Evolutionary conservation across 2,113 vertebrate genomes (phyloP), one percentile per base, ranked within the genome.

Genomic region (Lophochroa leadbeateri): DNA sequence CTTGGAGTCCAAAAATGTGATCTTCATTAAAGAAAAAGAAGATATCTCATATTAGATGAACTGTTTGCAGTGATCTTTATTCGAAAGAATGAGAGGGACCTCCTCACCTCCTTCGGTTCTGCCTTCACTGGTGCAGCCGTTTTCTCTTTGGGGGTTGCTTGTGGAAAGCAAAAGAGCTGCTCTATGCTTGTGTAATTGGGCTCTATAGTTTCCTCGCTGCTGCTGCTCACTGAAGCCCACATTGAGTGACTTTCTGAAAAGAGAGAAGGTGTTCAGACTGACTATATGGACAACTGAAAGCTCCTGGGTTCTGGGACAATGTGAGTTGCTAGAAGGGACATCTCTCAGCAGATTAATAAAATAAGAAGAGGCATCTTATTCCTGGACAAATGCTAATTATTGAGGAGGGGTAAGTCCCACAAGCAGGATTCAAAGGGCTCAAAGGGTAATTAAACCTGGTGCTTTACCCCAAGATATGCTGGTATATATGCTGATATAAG

Each of bases 1-100:
- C 98, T 99, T 99, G 95, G 99, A 89, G 82, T 99, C 99, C 79
- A 99, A 98, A 94, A 99, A 99, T 21, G 99, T 98, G 97, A 99
- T 98, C 99, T 99, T 97, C 97, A 92, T 96, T 79, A 90, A 93
- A 88, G 79, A 95, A 96, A 97, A 91, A 96, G 82, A 94, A 94
- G 88, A 96, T 94, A 95, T 57, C 89, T 90, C 15, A 2, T 69
- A 75, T 97, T 94, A 97, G 94, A 96, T 60, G 84, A 95, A 90
- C 89, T 80, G 84, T 90, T 76, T 81, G 92, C 70, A 72, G 82
- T 41, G 67, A 83, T 74, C 57, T 88, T 67, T 93, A 79, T 53
- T 33, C 0, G 1, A 80, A 82, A 93, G 55, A 85, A 90, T 0
- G 14, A 93, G 91, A 69, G 31, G 61, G 35, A 74, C 33, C 12